These are phyloP conservation scores for Homarus gammarus DNA, from an alignment of 2,888 invertebrate genomes.

Conservation along the genomic window DNA sequence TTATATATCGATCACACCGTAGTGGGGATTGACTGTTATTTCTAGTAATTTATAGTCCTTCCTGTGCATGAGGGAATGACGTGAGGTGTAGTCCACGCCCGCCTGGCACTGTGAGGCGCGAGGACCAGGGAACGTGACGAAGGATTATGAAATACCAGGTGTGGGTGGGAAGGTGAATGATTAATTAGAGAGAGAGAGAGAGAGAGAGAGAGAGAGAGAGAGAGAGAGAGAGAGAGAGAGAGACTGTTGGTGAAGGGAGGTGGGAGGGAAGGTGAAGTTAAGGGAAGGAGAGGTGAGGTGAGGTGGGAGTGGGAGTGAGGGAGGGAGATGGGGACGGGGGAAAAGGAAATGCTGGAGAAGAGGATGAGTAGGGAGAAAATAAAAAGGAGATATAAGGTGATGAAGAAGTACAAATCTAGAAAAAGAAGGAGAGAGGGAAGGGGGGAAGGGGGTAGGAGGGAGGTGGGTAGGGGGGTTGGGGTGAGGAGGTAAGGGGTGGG, in stretches of 20 bases:
- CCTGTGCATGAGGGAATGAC: not conserved
- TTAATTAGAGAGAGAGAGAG: not conserved
- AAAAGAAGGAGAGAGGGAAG: not conserved
- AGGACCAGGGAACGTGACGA: no score
- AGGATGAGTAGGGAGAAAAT: not conserved
- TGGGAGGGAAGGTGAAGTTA: not conserved
- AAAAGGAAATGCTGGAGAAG: not conserved
- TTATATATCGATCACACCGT: not conserved
- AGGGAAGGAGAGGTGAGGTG: not conserved
- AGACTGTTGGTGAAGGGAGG: not conserved
- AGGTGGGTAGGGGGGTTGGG: no score
- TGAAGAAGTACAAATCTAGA: not conserved
- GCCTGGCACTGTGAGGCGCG: not conserved
- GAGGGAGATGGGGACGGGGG: not conserved
- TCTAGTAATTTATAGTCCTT: not conserved
- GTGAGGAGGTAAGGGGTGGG: not conserved
- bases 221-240: constrained; percentile 10
- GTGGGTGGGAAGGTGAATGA: no score
- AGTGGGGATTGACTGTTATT: not conserved
- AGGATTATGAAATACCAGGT: not conserved
- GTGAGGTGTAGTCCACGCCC: not conserved
- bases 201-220: not conserved
- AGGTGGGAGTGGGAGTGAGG: not conserved
- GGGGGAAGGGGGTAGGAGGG: not conserved
- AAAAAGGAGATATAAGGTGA: not conserved